Evolutionary conservation across 2,113 vertebrate species (phyloP).

Genomic region (Aix galericulata): DNA sequence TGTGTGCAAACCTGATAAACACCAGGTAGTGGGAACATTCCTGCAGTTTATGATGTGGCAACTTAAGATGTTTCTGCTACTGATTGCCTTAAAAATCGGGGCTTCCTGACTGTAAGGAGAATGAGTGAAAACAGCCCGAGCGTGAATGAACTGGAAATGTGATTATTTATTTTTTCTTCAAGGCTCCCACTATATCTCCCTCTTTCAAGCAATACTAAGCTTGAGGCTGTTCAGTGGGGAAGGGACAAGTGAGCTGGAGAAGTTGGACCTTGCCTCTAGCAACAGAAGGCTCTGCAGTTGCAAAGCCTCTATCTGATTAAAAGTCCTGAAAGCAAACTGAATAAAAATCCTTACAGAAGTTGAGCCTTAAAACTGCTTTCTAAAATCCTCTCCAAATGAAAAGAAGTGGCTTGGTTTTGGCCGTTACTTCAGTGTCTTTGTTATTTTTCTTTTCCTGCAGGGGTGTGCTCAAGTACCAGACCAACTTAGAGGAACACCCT

Average conservation of each 20-base stretch:
- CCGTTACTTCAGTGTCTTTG: background rate
- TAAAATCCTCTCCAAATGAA: background rate
- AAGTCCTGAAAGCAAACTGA: background rate
- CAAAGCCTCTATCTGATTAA: background rate
- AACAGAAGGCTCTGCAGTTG: slow-evolving; percentile 23
- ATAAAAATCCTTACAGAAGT: background rate
- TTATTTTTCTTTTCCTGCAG: slow-evolving; percentile 72
- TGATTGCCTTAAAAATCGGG: background rate
- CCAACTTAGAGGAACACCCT: slow-evolving; percentile 88
- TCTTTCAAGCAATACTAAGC: slow-evolving; percentile 1
- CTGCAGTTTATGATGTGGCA: background rate
- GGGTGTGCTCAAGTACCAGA: slow-evolving; percentile 94
- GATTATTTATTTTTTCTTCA: slow-evolving; percentile 16
- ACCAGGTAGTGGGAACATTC: background rate
- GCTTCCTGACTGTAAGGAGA: background rate
- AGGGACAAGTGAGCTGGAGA: slow-evolving; percentile 27
- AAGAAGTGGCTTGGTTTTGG: background rate
- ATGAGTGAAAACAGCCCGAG: background rate
- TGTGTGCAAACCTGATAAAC: background rate
- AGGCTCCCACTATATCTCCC: background rate
- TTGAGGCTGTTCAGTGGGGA: background rate
- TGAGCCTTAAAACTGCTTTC: background rate
- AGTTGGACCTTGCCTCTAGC: slow-evolving; percentile 29
- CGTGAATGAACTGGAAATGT: slow-evolving; percentile 27
- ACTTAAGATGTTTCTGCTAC: background rate